Base-by-base conservation (phyloP, 2,113 vertebrate species). In the Hepsetus odoe region DNA sequence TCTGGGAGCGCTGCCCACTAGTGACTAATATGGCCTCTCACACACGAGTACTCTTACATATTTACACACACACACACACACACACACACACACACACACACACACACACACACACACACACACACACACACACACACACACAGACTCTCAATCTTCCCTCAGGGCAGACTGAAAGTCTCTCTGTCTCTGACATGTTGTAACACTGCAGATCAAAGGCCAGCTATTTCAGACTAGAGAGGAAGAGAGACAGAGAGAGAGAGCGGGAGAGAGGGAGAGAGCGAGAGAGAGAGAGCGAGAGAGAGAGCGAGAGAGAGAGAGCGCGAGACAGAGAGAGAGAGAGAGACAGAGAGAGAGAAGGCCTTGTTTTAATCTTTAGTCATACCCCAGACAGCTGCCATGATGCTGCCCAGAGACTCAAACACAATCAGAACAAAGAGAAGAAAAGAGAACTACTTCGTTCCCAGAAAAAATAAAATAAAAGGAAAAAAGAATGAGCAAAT, bases 281-380 rank as follows among this genome's bases (percentile, higher is more conserved):
- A 42, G 61, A 18, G n/a, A 56, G 40, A 70, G 55, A 71, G 42
- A 62, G 16, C 1, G 2, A 7, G 6, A 8, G n/a, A n/a, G n/a
- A 51, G 4, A 38, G 35, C 4, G 35, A 38, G 40, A 42, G 9
- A 42, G 40, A 42, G 81, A 94, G 89, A n/a, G n/a, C n/a, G n/a
- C n/a, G n/a, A n/a, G 87, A 83, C 92, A 92, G 92, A 82, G 84
- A 82, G 83, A 82, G 84, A 76, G 83, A 83, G 62, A 80, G 30
- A 77, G 40, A 87, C 83, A 82, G 51, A 72, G 49, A 88, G 85
- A 76, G 20, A 76, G 74, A n/a, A 26, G n/a, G n/a, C n/a, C n/a
- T n/a, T n/a, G n/a, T n/a, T n/a, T n/a, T n/a, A n/a, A n/a, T 9
- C 35, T 38, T 38, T 38, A 38, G 9, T 38, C 4, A 9, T 38